Conservation (phyloP, 2,888 invertebrate genomes). For the Diadegma fenestrale region DNA sequence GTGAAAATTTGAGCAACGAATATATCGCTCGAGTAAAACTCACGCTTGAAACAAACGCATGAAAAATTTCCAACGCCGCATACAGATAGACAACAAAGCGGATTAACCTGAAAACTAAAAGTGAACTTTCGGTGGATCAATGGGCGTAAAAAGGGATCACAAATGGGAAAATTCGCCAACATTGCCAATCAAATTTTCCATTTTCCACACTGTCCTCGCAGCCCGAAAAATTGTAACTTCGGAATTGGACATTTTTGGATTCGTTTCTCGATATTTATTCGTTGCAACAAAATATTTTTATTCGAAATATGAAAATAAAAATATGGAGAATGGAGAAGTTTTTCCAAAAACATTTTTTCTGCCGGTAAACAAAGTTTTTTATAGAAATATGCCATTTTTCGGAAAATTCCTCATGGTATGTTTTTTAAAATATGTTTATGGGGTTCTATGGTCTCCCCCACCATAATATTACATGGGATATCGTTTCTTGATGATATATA, state of each 20-base stretch:
- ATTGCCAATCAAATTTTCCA: slow-evolving; percentile 68
- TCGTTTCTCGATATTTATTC: background rate
- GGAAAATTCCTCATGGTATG: too few species aligned
- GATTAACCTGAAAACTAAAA: slow-evolving; percentile 18
- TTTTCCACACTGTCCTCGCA: background rate
- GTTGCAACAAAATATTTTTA: background rate
- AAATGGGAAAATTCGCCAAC: slow-evolving; percentile 63
- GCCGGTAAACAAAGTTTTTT: too few species aligned
- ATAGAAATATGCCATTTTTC: too few species aligned
- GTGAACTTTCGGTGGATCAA: slow-evolving; percentile 14
- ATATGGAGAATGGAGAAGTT: background rate
- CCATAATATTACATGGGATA: too few species aligned
- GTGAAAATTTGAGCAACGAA: background rate
- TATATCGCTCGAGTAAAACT: slow-evolving; percentile 62
- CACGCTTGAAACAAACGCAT: slow-evolving; percentile 64
- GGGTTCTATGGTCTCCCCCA: too few species aligned
- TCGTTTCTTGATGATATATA: too few species aligned
- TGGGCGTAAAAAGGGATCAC: slow-evolving; percentile 34
- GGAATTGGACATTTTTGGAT: background rate
- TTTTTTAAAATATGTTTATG: too few species aligned
- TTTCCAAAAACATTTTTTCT: background rate
- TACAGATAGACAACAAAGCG: slow-evolving; percentile 5
- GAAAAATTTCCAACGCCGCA: slow-evolving; percentile 26
- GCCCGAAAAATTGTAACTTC: background rate
- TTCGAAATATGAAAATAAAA: background rate